Conservation (phyloP, 2,888 invertebrate species). For the Pasiphila rectangulata region DNA sequence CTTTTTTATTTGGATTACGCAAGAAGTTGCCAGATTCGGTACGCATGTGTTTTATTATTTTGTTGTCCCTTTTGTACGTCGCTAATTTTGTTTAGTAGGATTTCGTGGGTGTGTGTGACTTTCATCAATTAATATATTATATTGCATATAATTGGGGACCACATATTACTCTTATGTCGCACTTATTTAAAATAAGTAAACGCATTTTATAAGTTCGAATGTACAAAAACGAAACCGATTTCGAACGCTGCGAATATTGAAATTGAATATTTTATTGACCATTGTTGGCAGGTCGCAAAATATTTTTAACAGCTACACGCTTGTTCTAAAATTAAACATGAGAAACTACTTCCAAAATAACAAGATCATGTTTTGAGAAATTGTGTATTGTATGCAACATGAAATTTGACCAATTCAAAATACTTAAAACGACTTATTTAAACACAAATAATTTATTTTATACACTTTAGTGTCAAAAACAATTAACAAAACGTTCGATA, state of each 20-base stretch:
- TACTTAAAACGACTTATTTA: no score
- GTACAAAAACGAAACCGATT: not conserved
- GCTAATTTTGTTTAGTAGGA: conserved; percentile 13
- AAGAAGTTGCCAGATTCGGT: conserved; percentile 44
- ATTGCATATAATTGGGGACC: not conserved
- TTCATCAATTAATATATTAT: not conserved
- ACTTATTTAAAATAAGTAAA: no score
- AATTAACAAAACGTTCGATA: no score
- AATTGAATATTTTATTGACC: conserved; percentile 61
- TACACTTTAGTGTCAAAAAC: no score
- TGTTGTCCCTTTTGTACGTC: conserved; percentile 13
- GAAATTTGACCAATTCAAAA: no score
- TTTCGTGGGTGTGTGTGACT: conserved; percentile 2
- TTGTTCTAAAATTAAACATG: conserved; percentile 7
- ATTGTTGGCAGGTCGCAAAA: conserved; percentile 52
- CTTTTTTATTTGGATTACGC: conserved; percentile 48
- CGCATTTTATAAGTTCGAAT: conserved; percentile 1
- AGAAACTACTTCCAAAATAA: not conserved
- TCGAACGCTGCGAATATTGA: conserved; percentile 44
- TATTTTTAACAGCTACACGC: conserved; percentile 31
- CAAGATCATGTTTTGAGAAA: not conserved
- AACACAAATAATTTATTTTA: no score
- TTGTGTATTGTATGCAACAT: not conserved
- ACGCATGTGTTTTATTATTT: conserved; percentile 50
- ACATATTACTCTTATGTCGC: no score